Evolutionary conservation across 2,888 invertebrate genomes (phyloP).

Genomic region (Protonemura montana): DNA sequence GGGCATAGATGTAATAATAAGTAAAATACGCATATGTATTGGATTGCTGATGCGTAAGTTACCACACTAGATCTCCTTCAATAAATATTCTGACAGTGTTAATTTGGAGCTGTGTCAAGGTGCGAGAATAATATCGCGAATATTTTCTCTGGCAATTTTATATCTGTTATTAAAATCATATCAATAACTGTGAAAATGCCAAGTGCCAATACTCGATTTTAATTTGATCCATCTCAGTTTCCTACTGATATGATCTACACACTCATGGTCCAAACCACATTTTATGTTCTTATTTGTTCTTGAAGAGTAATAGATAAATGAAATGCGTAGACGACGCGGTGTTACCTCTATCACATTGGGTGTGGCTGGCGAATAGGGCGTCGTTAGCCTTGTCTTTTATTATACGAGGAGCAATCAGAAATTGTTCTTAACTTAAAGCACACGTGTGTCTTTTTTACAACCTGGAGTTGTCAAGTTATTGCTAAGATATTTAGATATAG

Average conservation of each 20-base stretch:
- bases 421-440: background rate
- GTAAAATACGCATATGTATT: too few species aligned
- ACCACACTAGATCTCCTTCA: too few species aligned
- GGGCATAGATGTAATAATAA: too few species aligned
- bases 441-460: background rate
- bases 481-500: background rate
- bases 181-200: background rate
- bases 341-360: background rate
- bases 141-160: too few species aligned
- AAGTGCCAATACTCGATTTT: background rate
- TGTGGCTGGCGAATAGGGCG: background rate
- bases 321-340: background rate
- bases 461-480: background rate
- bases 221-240: background rate
- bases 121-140: too few species aligned
- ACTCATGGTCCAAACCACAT: background rate
- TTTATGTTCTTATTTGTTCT: background rate
- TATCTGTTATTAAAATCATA: background rate
- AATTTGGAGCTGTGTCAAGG: too few species aligned
- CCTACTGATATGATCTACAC: background rate
- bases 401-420: slow-evolving; percentile 3
- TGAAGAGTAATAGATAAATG: background rate
- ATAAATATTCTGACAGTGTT: too few species aligned
- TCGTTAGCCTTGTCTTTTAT: slow-evolving; percentile 5
- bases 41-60: too few species aligned